These are phyloP conservation scores for Pandemis cinnamomeana DNA, from an alignment of 2,888 invertebrate species.

Conservation along the genomic window DNA sequence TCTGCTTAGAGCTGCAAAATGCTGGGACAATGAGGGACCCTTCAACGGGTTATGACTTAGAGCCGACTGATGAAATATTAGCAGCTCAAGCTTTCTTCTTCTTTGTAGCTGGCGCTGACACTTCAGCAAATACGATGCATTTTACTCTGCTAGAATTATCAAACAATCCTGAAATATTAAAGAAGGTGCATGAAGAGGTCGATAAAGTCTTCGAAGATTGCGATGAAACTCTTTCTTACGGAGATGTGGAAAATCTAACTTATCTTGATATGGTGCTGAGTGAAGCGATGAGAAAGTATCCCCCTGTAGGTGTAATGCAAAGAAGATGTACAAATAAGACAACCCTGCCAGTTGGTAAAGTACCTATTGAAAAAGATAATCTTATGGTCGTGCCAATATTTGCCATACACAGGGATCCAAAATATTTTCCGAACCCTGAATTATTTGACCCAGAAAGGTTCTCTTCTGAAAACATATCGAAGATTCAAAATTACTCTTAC, in stretches of 20 bases:
- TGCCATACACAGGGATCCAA: constrained; percentile 66
- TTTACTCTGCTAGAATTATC: constrained; percentile 68
- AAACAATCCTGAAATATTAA: constrained; percentile 62
- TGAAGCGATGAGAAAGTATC: constrained; percentile 67
- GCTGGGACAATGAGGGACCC: constrained; percentile 60
- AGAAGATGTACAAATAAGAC: constrained; percentile 61
- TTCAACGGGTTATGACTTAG: constrained; percentile 57
- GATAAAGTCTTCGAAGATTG: constrained; percentile 57
- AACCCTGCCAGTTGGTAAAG: constrained; percentile 55
- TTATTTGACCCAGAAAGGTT: constrained; percentile 79
- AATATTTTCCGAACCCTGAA: constrained; percentile 67
- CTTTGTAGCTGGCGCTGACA: constrained; percentile 75
- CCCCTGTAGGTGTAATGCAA: constrained; percentile 61
- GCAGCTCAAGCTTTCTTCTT: constrained; percentile 78
- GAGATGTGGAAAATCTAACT: constrained; percentile 61
- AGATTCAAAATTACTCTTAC: constrained; percentile 64
- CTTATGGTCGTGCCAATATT: constrained; percentile 56
- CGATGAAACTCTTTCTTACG: constrained; percentile 59
- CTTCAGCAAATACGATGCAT: constrained; percentile 69
- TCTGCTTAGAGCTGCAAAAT: constrained; percentile 64
- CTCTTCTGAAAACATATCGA: constrained; percentile 52
- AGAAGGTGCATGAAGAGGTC: constrained; percentile 68
- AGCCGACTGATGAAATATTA: constrained; percentile 63
- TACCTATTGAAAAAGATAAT: constrained; percentile 56
- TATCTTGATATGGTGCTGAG: constrained; percentile 71